Evolutionary conservation across 37 sponge, comb jelly and placozoan genomes (phyloP).

Genomic region (Aplysina aerophoba): DNA sequence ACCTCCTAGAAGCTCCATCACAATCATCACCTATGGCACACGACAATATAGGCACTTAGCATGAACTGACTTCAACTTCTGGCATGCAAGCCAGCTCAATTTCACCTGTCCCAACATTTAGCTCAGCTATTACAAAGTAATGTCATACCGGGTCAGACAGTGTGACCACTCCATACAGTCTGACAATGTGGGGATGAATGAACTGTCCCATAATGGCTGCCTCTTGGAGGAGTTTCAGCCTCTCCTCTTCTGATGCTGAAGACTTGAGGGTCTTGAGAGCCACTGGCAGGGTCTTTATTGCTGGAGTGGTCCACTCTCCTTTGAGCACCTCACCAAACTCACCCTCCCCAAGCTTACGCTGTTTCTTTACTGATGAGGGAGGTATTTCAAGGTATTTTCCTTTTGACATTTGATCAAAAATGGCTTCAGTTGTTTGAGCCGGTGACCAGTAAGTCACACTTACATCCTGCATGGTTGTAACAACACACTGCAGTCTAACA

Average conservation of each 20-base stretch:
- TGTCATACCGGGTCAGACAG: too few species aligned
- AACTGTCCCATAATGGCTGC: conserved; percentile 39
- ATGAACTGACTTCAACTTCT: too few species aligned
- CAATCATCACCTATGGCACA: too few species aligned
- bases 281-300: neutral
- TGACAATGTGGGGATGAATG: conserved; percentile 29
- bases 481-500: too few species aligned
- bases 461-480: too few species aligned
- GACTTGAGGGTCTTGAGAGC: conserved; percentile 23
- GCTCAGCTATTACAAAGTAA: too few species aligned
- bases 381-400: neutral
- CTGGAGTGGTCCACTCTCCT: neutral
- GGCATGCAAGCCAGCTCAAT: too few species aligned
- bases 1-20: too few species aligned
- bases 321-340: conserved; percentile 22
- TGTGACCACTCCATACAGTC: conserved; percentile 28
- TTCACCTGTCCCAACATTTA: too few species aligned
- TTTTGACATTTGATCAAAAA: conserved; percentile 5
- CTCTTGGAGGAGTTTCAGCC: conserved; percentile 24
- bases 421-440: neutral
- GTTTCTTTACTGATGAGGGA: neutral
- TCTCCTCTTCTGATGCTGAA: conserved; percentile 23
- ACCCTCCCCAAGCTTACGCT: neutral
- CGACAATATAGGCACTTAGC: too few species aligned
- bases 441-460: neutral